Conservation (phyloP, 30 jellyfish, hydroid and myxozoan genomes). For the Chrysaora quinquecirrha region DNA sequence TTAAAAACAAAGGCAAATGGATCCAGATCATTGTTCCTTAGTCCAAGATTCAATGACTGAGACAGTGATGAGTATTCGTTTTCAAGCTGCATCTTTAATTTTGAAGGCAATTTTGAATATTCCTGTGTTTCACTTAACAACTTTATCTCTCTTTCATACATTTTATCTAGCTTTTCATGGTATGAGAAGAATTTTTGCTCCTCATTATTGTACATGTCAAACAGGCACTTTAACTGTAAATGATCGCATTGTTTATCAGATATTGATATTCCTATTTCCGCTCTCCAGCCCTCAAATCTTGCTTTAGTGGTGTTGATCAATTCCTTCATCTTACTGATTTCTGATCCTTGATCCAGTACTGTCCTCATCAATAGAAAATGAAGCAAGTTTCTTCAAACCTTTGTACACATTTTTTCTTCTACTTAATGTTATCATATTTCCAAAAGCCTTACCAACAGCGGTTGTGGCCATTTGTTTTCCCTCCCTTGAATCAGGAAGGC, state of each 20-base stretch:
- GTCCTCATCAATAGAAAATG: conserved; percentile 20
- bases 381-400: conserved; percentile 21
- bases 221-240: conserved; percentile 11
- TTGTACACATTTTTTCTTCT: conserved; percentile 16
- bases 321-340: conserved; percentile 3
- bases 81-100: too few species aligned
- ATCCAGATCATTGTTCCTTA: too few species aligned
- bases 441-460: conserved; percentile 38
- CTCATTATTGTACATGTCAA: conserved; percentile 30
- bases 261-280: conserved; percentile 6
- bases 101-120: too few species aligned
- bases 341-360: conserved; percentile 26
- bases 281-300: conserved; percentile 39
- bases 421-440: not conserved
- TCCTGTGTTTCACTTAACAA: too few species aligned
- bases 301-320: conserved; percentile 22
- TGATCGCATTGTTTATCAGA: conserved; percentile 13
- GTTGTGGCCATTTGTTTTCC: conserved; percentile 37
- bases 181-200: too few species aligned
- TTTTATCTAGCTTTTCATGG: too few species aligned
- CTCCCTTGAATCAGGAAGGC: conserved; percentile 34
- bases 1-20: conserved; percentile 34
- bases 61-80: too few species aligned
- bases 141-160: too few species aligned
- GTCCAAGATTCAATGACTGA: too few species aligned